phyloP scores from a whole-genome alignment of 1,140 invertebrate genomes.

The Drosophila erecta region DNA sequence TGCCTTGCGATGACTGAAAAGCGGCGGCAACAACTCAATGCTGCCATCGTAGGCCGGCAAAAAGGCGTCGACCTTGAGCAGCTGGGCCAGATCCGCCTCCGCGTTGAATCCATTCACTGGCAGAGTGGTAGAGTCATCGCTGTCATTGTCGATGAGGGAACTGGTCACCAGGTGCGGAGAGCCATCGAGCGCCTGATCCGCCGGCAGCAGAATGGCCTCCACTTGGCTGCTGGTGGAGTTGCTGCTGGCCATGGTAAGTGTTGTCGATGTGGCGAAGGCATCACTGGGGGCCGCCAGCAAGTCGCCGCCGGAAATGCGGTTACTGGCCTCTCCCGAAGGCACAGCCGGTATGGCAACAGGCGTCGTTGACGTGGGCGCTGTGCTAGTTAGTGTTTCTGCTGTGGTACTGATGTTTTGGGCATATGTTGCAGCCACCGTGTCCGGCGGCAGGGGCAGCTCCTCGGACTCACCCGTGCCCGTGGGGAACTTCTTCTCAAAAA shows the following conservation, averaged over 20 bases:
- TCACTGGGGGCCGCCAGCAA: constrained; percentile 51
- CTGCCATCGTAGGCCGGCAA: constrained; percentile 58
- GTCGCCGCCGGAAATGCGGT: constrained; percentile 40
- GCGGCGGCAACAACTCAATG: constrained; percentile 43
- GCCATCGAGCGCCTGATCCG: constrained; percentile 23
- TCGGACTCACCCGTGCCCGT: constrained; percentile 41
- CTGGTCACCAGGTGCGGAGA: constrained; percentile 60
- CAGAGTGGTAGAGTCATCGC: neutral
- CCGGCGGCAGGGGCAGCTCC: neutral
- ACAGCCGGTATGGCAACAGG: constrained; percentile 17
- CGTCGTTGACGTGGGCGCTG: constrained; percentile 11
- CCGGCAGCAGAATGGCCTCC: constrained; percentile 76
- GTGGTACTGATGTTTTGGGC: neutral
- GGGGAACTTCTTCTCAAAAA: constrained; percentile 75
- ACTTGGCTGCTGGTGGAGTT: constrained; percentile 38
- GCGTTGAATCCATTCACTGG: neutral
- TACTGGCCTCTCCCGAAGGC: constrained; percentile 5
- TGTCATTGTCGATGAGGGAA: constrained; percentile 17
- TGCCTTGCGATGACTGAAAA: constrained; percentile 64
- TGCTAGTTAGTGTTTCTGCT: neutral
- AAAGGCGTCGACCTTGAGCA: constrained; percentile 78
- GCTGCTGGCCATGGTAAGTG: constrained; percentile 21
- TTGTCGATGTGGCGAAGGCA: constrained; percentile 34
- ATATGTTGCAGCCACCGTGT: neutral
- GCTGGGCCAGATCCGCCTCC: constrained; percentile 60